Conservation (phyloP, 2,113 vertebrate genomes). For the Microtus richardsoni region DNA sequence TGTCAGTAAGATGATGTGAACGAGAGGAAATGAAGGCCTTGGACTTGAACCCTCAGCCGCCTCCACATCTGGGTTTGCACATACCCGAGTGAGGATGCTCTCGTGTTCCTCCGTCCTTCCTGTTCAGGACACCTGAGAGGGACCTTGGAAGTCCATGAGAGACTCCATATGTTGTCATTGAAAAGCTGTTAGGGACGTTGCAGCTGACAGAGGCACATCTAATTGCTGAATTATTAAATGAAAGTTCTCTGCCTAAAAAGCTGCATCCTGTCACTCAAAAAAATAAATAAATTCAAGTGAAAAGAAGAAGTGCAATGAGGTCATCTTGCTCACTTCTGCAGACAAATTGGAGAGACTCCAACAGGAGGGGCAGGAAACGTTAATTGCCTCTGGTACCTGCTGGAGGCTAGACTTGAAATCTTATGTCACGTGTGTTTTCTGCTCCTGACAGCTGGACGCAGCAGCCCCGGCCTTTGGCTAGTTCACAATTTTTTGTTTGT, state of each 20-base stretch:
- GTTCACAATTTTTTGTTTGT: background rate
- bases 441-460: background rate
- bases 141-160: constrained; percentile 74
- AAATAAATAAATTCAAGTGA: constrained; percentile 60
- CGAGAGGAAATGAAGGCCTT: constrained; percentile 11
- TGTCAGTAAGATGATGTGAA: constrained; percentile 50
- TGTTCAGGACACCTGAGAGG: constrained; percentile 67
- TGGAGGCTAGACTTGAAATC: background rate
- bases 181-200: constrained; percentile 82
- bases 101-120: constrained; percentile 32
- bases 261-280: constrained; percentile 68
- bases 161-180: constrained; percentile 72
- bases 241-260: constrained; percentile 63
- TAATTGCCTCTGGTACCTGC: constrained; percentile 4
- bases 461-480: background rate
- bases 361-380: background rate
- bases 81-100: background rate
- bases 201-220: constrained; percentile 82
- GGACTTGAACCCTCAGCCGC: background rate
- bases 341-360: constrained; percentile 11
- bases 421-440: background rate
- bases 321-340: constrained; percentile 15
- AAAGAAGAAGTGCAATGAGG: constrained; percentile 55
- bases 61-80: constrained; percentile 53
- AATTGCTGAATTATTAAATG: constrained; percentile 84